These are phyloP conservation scores for Pagetopsis macropterus DNA, from an alignment of 2,797 vertebrate species.

Conservation along the genomic window DNA sequence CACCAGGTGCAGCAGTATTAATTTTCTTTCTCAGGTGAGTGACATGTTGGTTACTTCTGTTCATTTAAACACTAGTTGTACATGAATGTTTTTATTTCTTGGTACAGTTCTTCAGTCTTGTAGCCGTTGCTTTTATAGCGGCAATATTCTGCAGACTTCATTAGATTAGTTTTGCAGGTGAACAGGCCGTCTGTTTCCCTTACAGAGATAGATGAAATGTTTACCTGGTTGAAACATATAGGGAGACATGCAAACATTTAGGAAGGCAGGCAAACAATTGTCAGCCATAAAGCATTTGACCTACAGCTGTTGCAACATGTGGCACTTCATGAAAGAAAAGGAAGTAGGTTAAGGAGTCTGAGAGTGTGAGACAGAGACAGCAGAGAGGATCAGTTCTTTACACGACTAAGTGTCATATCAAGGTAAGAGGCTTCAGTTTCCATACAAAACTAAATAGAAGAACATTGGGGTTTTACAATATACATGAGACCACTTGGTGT, in stretches of 20 bases:
- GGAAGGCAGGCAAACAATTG: slow-evolving; percentile 14
- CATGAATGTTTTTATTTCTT: neutral
- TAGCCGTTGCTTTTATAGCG: neutral
- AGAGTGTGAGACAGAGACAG: neutral
- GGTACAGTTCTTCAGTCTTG: neutral
- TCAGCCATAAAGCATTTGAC: neutral
- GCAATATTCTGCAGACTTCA: slow-evolving; percentile 1
- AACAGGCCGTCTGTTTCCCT: neutral
- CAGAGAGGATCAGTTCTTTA: neutral
- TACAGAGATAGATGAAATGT: slow-evolving; percentile 13
- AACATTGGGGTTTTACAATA: neutral
- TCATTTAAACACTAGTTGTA: slow-evolving; percentile 3
- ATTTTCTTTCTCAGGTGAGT: slow-evolving; percentile 51
- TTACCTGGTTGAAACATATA: neutral
- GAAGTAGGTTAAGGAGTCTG: neutral
- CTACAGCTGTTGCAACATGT: neutral
- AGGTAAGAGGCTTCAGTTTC: slow-evolving; percentile 38
- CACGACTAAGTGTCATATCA: neutral
- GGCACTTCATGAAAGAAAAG: neutral
- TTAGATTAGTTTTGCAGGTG: neutral
- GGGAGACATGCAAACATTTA: neutral
- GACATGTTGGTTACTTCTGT: neutral
- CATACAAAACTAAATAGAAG: neutral
- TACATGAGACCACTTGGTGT: neutral
- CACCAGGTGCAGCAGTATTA: neutral